phyloP scores from a whole-genome alignment of 2,888 invertebrate species.

The Tethea ocularis region DNA sequence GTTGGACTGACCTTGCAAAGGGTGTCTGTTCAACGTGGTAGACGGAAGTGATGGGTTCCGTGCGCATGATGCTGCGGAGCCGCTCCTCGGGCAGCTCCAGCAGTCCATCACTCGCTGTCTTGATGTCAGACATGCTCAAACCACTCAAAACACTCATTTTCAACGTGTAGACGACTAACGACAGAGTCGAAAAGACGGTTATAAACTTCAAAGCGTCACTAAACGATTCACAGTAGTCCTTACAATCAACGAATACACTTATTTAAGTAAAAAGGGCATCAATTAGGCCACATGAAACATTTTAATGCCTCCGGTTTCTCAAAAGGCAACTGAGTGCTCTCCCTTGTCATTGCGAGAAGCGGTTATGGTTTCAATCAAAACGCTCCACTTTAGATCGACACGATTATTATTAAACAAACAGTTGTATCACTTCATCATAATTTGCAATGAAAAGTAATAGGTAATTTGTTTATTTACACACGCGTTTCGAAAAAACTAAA shows the following conservation, averaged over 20 bases:
- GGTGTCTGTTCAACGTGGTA: conserved; percentile 93
- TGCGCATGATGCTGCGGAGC: conserved; percentile 87
- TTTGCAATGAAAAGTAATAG: conserved; percentile 71
- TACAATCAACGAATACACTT: conserved; percentile 79
- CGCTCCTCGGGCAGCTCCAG: conserved; percentile 88
- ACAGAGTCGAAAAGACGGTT: conserved; percentile 67
- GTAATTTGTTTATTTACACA: conserved; percentile 79
- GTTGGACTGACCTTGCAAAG: conserved; percentile 89
- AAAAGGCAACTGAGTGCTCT: conserved; percentile 81
- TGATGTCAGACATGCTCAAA: conserved; percentile 83
- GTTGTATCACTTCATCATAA: conserved; percentile 76
- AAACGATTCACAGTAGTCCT: conserved; percentile 79
- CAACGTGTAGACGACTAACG: conserved; percentile 77
- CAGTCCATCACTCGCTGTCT: conserved; percentile 87
- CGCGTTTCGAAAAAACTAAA: conserved; percentile 78
- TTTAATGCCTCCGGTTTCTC: conserved; percentile 82
- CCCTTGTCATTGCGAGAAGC: conserved; percentile 83
- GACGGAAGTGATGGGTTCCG: conserved; percentile 89
- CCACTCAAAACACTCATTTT: conserved; percentile 82
- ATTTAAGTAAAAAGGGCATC: conserved; percentile 71
- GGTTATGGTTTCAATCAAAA: conserved; percentile 75
- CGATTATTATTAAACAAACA: conserved; percentile 74
- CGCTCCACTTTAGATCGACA: conserved; percentile 73
- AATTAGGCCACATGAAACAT: conserved; percentile 81
- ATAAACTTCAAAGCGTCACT: conserved; percentile 70